phyloP scores from a whole-genome alignment of 1,140 invertebrate species.

The Diachasmimorpha longicaudata region DNA sequence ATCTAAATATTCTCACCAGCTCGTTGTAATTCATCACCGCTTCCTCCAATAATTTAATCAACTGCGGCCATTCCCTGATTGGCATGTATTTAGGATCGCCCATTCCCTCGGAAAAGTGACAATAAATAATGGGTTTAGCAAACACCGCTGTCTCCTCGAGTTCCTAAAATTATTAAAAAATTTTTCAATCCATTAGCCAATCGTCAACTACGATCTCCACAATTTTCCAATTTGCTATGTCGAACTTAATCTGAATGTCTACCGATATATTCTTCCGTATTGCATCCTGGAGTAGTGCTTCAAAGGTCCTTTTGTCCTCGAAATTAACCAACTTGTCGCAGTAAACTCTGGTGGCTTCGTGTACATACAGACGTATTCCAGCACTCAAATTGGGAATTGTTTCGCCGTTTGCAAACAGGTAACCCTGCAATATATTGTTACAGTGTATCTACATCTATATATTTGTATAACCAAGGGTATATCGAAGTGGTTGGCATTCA shows the following conservation, averaged over 20 bases:
- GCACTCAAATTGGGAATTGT: slow-evolving; percentile 73
- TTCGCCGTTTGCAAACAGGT: slow-evolving; percentile 82
- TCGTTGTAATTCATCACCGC: slow-evolving; percentile 86
- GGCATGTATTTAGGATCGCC: slow-evolving; percentile 92
- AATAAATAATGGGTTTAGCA: slow-evolving; percentile 80
- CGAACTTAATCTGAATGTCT: slow-evolving; percentile 32
- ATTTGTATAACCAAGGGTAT: not conserved
- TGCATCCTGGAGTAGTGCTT: slow-evolving; percentile 76
- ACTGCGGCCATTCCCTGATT: slow-evolving; percentile 73
- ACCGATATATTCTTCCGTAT: slow-evolving; percentile 87
- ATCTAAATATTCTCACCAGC: slow-evolving; percentile 51
- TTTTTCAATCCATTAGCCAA: not conserved
- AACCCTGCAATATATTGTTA: slow-evolving; percentile 70
- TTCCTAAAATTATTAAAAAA: slow-evolving; percentile 63
- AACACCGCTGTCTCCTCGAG: slow-evolving; percentile 71
- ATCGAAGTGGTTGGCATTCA: not conserved
- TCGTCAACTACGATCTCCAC: not conserved
- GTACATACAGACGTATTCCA: slow-evolving; percentile 83
- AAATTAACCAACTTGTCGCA: slow-evolving; percentile 83
- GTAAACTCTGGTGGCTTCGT: slow-evolving; percentile 90
- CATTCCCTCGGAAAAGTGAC: slow-evolving; percentile 89
- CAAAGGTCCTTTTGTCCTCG: slow-evolving; percentile 75
- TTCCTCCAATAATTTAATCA: slow-evolving; percentile 80
- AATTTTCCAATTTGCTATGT: no score
- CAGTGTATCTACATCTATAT: not conserved